These are phyloP conservation scores for Alauda arvensis DNA, from an alignment of 2,797 vertebrate species.

Conservation along the genomic window DNA sequence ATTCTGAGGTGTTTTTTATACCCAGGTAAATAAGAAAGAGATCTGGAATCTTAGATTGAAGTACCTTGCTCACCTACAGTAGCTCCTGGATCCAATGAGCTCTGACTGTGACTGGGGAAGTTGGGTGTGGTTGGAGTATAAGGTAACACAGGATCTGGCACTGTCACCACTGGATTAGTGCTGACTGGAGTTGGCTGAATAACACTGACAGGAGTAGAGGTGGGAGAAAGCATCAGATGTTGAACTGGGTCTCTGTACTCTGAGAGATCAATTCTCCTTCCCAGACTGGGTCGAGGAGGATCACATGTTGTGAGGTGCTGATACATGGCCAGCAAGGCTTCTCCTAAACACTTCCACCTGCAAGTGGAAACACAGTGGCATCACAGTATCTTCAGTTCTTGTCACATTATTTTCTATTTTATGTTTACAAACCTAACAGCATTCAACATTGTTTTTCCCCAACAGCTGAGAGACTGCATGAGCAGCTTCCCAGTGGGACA, in stretches of 20 bases:
- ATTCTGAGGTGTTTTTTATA: neutral
- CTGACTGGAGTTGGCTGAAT: slow-evolving; percentile 72
- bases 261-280: slow-evolving; percentile 87
- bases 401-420: neutral
- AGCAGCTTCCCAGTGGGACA: neutral
- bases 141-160: slow-evolving; percentile 59
- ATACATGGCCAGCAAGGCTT: slow-evolving; percentile 91
- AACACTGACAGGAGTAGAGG: slow-evolving; percentile 54
- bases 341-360: slow-evolving; percentile 94
- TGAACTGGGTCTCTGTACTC: slow-evolving; percentile 84
- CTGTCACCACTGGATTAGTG: slow-evolving; percentile 29
- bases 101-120: slow-evolving; percentile 73
- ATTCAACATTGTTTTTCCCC: neutral
- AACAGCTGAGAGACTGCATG: neutral
- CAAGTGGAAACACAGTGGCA: neutral
- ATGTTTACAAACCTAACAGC: neutral
- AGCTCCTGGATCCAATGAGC: slow-evolving; percentile 75
- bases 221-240: slow-evolving; percentile 48
- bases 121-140: slow-evolving; percentile 60
- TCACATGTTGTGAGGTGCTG: slow-evolving; percentile 89
- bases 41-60: neutral
- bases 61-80: slow-evolving; percentile 69
- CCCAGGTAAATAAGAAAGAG: neutral
- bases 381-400: neutral
- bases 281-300: slow-evolving; percentile 87